A percentile compares a stretch with the other conserved stretches of the same genome.
Conservation (phyloP, 2,113 vertebrate genomes). For the Centropristis striata region DNA sequence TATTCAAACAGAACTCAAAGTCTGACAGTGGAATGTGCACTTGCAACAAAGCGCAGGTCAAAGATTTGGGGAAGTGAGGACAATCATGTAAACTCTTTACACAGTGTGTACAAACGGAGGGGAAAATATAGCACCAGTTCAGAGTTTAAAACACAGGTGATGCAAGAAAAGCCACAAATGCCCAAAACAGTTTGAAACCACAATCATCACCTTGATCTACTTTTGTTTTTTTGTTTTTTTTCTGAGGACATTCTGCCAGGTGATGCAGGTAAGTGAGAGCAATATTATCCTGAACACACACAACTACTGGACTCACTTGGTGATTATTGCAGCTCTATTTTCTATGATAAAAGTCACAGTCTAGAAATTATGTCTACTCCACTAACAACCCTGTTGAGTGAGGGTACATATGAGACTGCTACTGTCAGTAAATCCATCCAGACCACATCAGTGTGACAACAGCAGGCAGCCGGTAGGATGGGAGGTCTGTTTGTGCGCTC, state of each 20-base stretch:
- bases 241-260: constrained; percentile 52
- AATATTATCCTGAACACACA: constrained; percentile 74
- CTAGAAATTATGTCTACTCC: constrained; percentile 75
- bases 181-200: constrained; percentile 58
- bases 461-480: constrained; percentile 54
- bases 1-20: constrained; percentile 24
- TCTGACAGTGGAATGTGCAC: constrained; percentile 41
- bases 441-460: constrained; percentile 54
- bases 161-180: constrained; percentile 37
- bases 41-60: constrained; percentile 22
- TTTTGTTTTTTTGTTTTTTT: constrained; percentile 37
- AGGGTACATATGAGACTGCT: constrained; percentile 49
- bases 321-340: constrained; percentile 83
- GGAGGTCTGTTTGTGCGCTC: constrained; percentile 62
- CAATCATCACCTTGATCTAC: constrained; percentile 46
- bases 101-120: constrained; percentile 64
- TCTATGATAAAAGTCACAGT: constrained; percentile 76
- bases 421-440: constrained; percentile 37
- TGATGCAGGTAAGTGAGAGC: constrained; percentile 51
- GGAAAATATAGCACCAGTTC: constrained; percentile 83
- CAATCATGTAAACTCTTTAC: constrained; percentile 63
- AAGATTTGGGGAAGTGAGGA: constrained; percentile 5
- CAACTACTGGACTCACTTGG: constrained; percentile 76
- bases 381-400: constrained; percentile 59
- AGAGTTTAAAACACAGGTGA: constrained; percentile 62